These are phyloP conservation scores for Argynnis bischoffii DNA, from an alignment of 2,888 invertebrate genomes.

Conservation along the genomic window DNA sequence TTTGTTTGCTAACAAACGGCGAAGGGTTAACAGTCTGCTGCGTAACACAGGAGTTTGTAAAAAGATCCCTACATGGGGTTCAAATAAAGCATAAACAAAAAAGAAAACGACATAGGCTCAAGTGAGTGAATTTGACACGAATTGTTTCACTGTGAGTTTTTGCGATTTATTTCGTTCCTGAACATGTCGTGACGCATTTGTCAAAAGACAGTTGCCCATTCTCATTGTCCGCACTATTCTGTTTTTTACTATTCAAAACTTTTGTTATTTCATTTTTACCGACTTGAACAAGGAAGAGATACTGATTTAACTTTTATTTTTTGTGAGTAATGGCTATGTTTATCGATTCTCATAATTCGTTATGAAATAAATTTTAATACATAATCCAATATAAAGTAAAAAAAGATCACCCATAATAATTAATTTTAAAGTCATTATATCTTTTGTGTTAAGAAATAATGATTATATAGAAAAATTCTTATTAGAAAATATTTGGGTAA, in stretches of 20 bases:
- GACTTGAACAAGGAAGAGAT: neutral
- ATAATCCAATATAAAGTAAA: too few species aligned
- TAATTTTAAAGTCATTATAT: too few species aligned
- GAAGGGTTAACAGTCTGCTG: constrained; percentile 78
- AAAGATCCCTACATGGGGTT: constrained; percentile 59
- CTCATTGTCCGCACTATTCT: neutral
- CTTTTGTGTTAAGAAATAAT: too few species aligned
- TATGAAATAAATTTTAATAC: too few species aligned
- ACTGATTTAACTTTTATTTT: neutral
- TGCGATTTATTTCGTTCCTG: constrained; percentile 36
- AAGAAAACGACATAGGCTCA: constrained; percentile 43
- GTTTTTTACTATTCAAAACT: neutral
- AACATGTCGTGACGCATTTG: constrained; percentile 20
- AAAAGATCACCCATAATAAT: too few species aligned
- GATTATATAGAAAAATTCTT: neutral
- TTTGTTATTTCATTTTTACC: neutral
- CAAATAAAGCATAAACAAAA: constrained; percentile 55
- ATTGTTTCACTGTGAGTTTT: constrained; percentile 41
- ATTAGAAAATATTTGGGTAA: neutral
- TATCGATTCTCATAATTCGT: too few species aligned
- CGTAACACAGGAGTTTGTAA: constrained; percentile 63
- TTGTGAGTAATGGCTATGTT: too few species aligned
- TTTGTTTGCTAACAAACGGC: constrained; percentile 65
- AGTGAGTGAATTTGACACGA: constrained; percentile 45
- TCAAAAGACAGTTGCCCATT: constrained; percentile 4